These are phyloP conservation scores for Notamacropus eugenii DNA, from an alignment of 2,797 vertebrate genomes.

Conservation along the genomic window DNA sequence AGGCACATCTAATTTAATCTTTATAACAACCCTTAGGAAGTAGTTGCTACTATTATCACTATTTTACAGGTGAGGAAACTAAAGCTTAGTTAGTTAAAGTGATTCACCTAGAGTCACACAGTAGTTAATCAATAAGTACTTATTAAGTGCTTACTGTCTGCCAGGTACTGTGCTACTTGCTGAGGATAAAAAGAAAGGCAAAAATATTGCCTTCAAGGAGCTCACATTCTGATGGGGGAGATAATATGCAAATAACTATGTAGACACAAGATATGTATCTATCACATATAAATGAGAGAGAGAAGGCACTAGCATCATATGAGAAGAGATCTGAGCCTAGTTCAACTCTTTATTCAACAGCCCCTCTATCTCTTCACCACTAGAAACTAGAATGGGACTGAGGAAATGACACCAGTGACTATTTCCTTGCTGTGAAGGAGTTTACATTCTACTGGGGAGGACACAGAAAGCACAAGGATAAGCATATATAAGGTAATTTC, in stretches of 20 bases:
- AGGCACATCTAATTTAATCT: not conserved
- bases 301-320: not conserved
- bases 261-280: not conserved
- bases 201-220: not conserved
- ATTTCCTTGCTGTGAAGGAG: not conserved
- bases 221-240: not conserved
- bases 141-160: not conserved
- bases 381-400: not conserved
- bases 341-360: not conserved
- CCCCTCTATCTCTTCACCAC: not conserved
- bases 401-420: not conserved
- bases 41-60: not conserved
- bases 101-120: not conserved
- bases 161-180: not conserved
- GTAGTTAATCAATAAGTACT: not conserved
- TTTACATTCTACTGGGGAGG: not conserved
- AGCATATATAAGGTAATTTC: not conserved
- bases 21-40: not conserved
- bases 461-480: not conserved
- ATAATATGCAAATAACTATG: not conserved
- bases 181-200: not conserved
- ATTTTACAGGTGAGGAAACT: not conserved
- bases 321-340: not conserved
- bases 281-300: not conserved
- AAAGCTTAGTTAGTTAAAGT: not conserved